Base-by-base conservation (phyloP, 2,888 invertebrate species). In the Adela reaumurella region DNA sequence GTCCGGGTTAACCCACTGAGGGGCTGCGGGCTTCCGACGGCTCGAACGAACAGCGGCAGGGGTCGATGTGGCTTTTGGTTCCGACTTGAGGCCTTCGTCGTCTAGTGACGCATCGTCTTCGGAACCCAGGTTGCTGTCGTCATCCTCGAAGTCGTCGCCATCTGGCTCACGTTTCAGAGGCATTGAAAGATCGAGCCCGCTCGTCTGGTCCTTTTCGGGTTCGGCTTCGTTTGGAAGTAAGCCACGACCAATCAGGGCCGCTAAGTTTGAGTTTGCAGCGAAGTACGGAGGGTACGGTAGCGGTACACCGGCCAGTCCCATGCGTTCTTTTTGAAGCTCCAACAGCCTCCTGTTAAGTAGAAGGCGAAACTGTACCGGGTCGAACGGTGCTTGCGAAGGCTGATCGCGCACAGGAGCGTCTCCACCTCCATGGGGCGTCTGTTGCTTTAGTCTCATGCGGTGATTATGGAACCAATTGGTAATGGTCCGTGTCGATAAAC, bases 401-500 rank as follows among this genome's bases (percentile, higher is more conserved):
- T 88, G 88, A 61, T 90, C 90, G 18, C 89, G 80, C 35, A 88
- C 85, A 2, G 90, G 89, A 10, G 89, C 87, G 50, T 88, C 86
- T 47, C 88, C 88, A 1, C 86, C 84, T 1, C 89, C 88, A 61
- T 92, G 92, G 1, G 92, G 91, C 48, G 88, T 87, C 64, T 92
- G 92, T 65, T 94, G 93, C 74, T 97, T 97, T 64, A 96, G 85
- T 54, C 99, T 85, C 95, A 99, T 99, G 59, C 99, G 88, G 68
- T 99, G 97, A 70, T 99, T 99, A 82, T 99, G 98, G 83, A 99
- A 99, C 99, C 99, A 99, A 74, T 99, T 99, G 52, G 97, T 97
- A 61, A 99, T 97, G 49, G 98, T 98, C 57, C 98, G 84, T 47
- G 96, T 90, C 5, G 95, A 93, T 42, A 99, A 82, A 8, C 89